Evolutionary conservation across 2,888 invertebrate species (phyloP), one percentile per base, ranked within the genome.

Genomic region (Creontiades dilutus): DNA sequence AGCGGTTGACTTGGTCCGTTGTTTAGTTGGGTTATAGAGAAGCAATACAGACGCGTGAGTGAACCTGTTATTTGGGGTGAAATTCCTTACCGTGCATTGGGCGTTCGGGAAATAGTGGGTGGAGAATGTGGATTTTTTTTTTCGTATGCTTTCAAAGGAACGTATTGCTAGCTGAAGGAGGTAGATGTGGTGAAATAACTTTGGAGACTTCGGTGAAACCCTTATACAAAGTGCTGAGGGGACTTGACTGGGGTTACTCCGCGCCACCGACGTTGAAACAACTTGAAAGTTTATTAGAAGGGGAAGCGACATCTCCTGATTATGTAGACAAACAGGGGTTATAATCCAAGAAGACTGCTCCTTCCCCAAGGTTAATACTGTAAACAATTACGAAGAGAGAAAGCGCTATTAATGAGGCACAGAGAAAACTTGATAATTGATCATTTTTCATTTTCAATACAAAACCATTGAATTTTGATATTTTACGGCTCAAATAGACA

Each of bases 21-120:
- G 88, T 88, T 88, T 88, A 88, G 78, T 80, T 48, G 88, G 88
- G 37, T 88, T 88, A 76, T 88, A 86, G 86, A 86, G 86, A 86
- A 86, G 86, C 86, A 86, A 86, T 86, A 86, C 86, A 86, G 75
- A 78, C 88, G 88, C 88, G 88, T 88, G 88, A 80, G 88, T 80
- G 88, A 88, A 55, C 88, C 88, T 80, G 88, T 28, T 80, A 88
- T 88, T 88, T 80, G 88, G 46, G 23, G 46, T 76, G 78, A 80
- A 52, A 76, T 80, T 82, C 52, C 82, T 48, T 68, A 78, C 78
- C 52, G 82, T 52, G 82, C 52, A n/a, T 52, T 14, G 23, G 80
- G n/a, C 80, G 13, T 27, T 37, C 46, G 27, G 28, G 23, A 19
- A 68, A 27, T 68, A 46, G 78, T 13, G 78, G 37, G 78, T 78